Base-by-base conservation (phyloP, 2,888 invertebrate species). In the Drosophila eohydei region DNA sequence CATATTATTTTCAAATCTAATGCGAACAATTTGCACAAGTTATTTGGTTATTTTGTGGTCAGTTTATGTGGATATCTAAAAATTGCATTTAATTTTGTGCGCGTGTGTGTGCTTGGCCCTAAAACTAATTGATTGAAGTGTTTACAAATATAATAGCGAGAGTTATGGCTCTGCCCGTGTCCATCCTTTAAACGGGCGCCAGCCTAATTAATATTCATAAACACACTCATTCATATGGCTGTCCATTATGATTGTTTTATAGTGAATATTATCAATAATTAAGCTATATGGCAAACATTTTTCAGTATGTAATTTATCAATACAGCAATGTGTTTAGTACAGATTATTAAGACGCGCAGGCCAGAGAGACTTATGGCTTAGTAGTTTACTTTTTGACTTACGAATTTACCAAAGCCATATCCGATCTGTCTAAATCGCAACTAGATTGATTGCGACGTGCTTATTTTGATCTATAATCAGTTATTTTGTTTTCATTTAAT, bases 1-100 rank as follows among this genome's bases (percentile, higher is more conserved):
- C 54, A 55, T 43, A 51, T 40, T 60, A 54, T 60, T 63, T 58
- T 48, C 41, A 52, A 51, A 57, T 69, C 63, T 38, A 78, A 65
- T 66, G 60, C 54, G 48, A 65, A 60, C 50, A 66, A 60, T 74
- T 62, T 71, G 57, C 21, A 60, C 60, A 80, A 82, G 84, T 78
- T 80, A 68, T 80, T 82, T 65, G 75, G 75, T 65, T 82, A 57
- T 75, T 78, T 62, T 82, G 82, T 32, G 82, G 82, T 71, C 72
- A 74, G 51, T 69, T 79, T 58, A 57, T 57, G 58, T 56, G 66
- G 50, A 51, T 32, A 43, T 21, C 44, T 36, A 50, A 26, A 56
- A 72, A 56, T 32, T 30, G 8, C 12, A 36, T 50, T 46, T 55
- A 50, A 55, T 65, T 41, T 16, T 54, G 57, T 30, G 6, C 50